Percentiles rank a stretch among this genome's conserved stretches.
These are phyloP conservation scores for Anastrepha obliqua DNA, from an alignment of 1,140 invertebrate species.

Conservation along the genomic window DNA sequence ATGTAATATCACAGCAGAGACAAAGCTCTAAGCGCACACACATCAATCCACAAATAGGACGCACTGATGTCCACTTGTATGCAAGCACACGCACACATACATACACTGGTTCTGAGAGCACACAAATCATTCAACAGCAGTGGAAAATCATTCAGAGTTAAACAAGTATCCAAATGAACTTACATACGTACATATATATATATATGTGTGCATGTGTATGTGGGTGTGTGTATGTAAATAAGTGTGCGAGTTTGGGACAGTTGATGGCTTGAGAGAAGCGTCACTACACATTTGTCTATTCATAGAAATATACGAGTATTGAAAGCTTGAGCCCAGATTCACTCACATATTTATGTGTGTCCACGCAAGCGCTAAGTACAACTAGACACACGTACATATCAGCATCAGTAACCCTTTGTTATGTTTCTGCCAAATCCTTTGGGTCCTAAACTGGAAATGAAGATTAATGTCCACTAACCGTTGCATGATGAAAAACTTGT, in stretches of 20 bases:
- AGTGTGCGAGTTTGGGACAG: not conserved
- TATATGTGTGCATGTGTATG: not conserved
- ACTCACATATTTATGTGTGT: not conserved
- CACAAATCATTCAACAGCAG: not conserved
- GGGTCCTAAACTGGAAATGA: constrained; percentile 22
- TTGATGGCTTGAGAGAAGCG: not conserved
- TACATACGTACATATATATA: not conserved
- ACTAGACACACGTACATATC: not conserved
- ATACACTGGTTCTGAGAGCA: not conserved
- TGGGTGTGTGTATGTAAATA: not conserved
- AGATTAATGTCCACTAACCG: constrained; percentile 19
- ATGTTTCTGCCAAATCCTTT: constrained; percentile 6
- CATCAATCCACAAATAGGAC: not conserved
- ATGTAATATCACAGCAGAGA: not conserved
- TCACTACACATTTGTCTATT: not conserved
- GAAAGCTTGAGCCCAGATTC: not conserved
- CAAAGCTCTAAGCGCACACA: constrained; percentile 3
- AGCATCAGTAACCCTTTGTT: not conserved
- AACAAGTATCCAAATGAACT: not conserved
- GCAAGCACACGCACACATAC: not conserved
- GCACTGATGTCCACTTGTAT: not conserved
- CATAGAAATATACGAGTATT: not conserved
- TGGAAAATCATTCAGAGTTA: constrained; percentile 15
- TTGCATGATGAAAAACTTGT: not conserved
- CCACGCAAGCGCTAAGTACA: not conserved